phyloP scores from a whole-genome alignment of 2,113 vertebrate species.

The Zapus hudsonius region DNA sequence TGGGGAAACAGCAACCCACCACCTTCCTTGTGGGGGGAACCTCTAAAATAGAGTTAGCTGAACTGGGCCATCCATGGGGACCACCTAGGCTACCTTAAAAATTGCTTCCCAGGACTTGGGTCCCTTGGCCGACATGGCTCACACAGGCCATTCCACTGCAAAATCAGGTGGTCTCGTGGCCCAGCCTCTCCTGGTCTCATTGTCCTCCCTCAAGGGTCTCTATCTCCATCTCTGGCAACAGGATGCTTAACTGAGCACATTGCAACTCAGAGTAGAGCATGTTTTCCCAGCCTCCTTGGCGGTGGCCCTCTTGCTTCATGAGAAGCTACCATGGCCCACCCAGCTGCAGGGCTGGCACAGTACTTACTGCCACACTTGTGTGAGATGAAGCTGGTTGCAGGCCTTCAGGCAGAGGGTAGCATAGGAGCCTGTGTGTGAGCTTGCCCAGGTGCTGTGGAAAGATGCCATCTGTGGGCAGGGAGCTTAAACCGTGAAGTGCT shows the following conservation, averaged over 20 bases:
- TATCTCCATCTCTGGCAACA: no score
- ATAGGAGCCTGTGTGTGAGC: rapidly evolving
- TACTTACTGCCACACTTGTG: not conserved
- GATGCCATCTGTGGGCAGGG: not conserved
- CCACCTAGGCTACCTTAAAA: not conserved
- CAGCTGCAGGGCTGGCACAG: rapidly evolving
- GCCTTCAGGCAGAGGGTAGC: rapidly evolving
- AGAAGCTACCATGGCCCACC: rapidly evolving
- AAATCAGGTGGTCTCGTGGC: no score
- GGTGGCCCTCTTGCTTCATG: no score
- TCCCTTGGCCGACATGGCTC: not conserved
- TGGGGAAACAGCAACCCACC: not conserved
- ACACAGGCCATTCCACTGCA: not conserved
- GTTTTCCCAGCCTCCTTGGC: no score
- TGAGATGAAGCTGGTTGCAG: no score
- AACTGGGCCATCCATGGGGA: no score
- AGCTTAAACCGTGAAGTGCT: not conserved
- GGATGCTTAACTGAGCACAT: no score
- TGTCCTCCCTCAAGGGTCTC: no score
- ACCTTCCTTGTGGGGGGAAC: not conserved
- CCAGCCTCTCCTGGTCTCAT: not conserved
- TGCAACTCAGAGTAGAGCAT: no score
- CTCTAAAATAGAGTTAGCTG: no score
- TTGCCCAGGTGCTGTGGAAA: rapidly evolving
- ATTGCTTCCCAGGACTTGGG: rapidly evolving